Evolutionary conservation across 2,113 vertebrate genomes (phyloP), one percentile per base, ranked within the genome.

Genomic region (Jacana jacana): DNA sequence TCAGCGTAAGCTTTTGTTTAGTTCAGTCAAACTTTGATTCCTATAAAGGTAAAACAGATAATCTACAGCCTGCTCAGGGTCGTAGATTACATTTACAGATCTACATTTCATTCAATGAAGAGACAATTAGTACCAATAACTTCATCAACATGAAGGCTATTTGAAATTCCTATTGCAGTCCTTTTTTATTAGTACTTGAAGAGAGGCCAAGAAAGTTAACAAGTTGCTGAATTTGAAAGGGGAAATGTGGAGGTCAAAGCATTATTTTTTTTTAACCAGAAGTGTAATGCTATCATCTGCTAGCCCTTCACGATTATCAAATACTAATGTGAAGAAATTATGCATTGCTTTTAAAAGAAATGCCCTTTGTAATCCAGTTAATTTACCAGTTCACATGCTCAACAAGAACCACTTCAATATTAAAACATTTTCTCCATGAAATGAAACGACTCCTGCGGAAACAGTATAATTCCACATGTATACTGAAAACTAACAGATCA

Each of bases 281-380:
- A 88, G 33, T 35, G 14, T 78, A 89, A 80, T 58, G 39, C 31
- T 91, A 68, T 89, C n/a, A 71, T 61, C 54, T 82, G 33, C 54
- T 73, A 93, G 46, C 37, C 81, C 51, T 77, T 89, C 12, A 63
- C 49, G 31, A 88, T 84, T 89, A 90, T 76, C 60, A 95, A 95
- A 86, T 46, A 52, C 44, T 87, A 77, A 81, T 22, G 20, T 63
- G 73, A 94, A 93, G 44, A 86, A 86, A 94, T n/a, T 8, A 91
- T 58, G 54, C 46, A 81, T 70, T 95, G 27, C 40, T 93, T 87
- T 92, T 49, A 84, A 93, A 91, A 88, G 4, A 88, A 94, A 88
- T 28, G 25, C 4, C 33, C 42, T 71, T 93, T 87, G 72, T 37
- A 95, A 96, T n/a, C n/a, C 68, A 84, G 28, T 57, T 88, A 86